A percentile compares a stretch with the other conserved stretches of the same genome.
Evolutionary conservation across 2,113 vertebrate species (phyloP).

Genomic region (Chionodraco myersi): DNA sequence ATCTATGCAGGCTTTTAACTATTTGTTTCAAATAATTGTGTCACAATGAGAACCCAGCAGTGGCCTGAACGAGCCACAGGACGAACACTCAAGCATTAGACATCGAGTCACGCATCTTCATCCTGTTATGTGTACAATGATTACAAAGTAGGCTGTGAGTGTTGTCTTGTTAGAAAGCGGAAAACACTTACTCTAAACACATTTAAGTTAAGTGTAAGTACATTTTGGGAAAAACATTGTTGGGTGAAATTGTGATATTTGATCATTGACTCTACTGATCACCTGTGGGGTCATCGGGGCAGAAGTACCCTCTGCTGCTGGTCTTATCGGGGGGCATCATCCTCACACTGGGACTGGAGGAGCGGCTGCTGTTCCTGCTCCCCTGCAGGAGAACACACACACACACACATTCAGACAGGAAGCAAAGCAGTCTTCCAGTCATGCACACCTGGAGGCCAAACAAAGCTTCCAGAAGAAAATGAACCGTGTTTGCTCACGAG

Average conservation of each 20-base stretch:
- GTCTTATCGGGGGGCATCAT: constrained; percentile 96
- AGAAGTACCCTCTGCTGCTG: constrained; percentile 87
- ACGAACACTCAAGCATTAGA: no score
- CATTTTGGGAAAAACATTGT: neutral
- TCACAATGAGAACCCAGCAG: no score
- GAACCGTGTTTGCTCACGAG: no score
- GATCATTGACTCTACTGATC: neutral
- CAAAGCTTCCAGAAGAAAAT: neutral
- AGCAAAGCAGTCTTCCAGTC: neutral
- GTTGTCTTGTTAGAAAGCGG: neutral
- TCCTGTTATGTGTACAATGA: neutral
- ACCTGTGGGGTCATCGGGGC: constrained; percentile 92
- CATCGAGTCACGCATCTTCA: neutral
- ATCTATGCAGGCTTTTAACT: no score
- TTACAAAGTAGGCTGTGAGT: no score
- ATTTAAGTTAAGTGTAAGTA: no score
- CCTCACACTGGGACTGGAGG: constrained; percentile 96
- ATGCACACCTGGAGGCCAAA: neutral
- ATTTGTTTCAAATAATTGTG: no score
- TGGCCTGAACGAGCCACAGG: no score
- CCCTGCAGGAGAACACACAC: constrained; percentile 81
- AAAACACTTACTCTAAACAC: neutral
- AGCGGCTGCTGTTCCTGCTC: constrained; percentile 94
- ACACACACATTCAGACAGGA: neutral
- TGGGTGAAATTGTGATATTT: neutral